Conservation (phyloP, 1,140 invertebrate species). For the Panagrolaimus sp. region DNA sequence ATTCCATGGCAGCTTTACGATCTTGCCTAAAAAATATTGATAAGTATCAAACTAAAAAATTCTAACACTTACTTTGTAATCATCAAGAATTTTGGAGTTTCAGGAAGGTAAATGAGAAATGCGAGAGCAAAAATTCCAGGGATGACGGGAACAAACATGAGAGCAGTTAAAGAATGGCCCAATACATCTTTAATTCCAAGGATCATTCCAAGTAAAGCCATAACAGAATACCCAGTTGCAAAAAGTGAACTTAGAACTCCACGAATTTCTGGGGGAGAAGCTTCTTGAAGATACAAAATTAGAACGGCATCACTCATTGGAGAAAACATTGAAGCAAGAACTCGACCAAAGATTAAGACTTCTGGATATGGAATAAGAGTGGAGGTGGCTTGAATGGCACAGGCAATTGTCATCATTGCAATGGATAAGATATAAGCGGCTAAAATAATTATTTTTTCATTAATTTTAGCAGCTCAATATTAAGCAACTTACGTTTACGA, state of each 20-base stretch:
- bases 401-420: conserved; percentile 51
- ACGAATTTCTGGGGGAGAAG: conserved; percentile 52
- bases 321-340: conserved; percentile 55
- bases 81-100: conserved; percentile 53
- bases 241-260: conserved; percentile 49
- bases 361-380: conserved; percentile 51
- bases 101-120: conserved; percentile 47
- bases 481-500: conserved; percentile 39
- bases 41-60: no score
- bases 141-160: conserved; percentile 47
- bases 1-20: no score
- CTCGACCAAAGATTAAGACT: conserved; percentile 46
- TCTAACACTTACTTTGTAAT: conserved; percentile 40
- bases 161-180: conserved; percentile 47
- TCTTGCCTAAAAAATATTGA: no score
- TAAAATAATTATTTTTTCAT: conserved; percentile 24
- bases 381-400: conserved; percentile 44
- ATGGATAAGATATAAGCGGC: conserved; percentile 56
- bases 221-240: conserved; percentile 51
- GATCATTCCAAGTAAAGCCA: conserved; percentile 52
- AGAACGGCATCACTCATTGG: conserved; percentile 50
- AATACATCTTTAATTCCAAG: conserved; percentile 48
- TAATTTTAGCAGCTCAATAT: neutral
- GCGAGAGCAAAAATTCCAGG: conserved; percentile 49
- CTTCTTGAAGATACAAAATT: conserved; percentile 55